Evolutionary conservation across 2,797 vertebrate genomes (phyloP).

Genomic region (Micropoecilia bifurca): DNA sequence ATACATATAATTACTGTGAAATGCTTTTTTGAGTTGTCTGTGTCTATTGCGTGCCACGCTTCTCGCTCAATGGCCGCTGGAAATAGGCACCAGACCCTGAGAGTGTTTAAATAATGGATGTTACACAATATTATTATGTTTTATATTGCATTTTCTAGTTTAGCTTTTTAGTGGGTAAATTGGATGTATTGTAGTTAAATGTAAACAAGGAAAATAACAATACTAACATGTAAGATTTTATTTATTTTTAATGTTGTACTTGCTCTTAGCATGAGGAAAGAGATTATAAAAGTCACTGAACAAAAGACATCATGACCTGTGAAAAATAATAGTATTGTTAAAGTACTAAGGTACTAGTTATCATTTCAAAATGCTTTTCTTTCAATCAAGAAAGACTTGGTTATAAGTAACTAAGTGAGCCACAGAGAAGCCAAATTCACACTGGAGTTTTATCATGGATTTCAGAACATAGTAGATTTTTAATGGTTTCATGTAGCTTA

Average conservation of each 20-base stretch:
- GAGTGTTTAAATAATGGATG: background rate
- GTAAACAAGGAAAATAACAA: background rate
- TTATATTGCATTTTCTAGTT: background rate
- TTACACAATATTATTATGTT: background rate
- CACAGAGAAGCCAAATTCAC: background rate
- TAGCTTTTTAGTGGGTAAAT: background rate
- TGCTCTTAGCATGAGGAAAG: background rate
- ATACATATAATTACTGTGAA: too few species aligned
- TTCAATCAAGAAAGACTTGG: too few species aligned
- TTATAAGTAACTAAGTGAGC: too few species aligned
- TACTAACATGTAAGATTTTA: background rate
- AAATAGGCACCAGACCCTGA: too few species aligned
- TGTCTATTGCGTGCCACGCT: too few species aligned
- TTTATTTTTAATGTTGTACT: background rate
- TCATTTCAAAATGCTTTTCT: too few species aligned
- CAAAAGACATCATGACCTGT: background rate
- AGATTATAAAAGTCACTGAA: background rate
- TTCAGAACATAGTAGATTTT: too few species aligned
- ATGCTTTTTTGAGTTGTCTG: too few species aligned
- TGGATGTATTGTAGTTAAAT: background rate
- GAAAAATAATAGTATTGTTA: background rate
- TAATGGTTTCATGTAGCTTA: background rate
- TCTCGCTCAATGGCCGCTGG: too few species aligned
- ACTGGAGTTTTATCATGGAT: background rate
- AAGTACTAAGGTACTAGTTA: too few species aligned